Base-by-base conservation (phyloP, 2,888 invertebrate genomes). In the Stomorhina lunata region DNA sequence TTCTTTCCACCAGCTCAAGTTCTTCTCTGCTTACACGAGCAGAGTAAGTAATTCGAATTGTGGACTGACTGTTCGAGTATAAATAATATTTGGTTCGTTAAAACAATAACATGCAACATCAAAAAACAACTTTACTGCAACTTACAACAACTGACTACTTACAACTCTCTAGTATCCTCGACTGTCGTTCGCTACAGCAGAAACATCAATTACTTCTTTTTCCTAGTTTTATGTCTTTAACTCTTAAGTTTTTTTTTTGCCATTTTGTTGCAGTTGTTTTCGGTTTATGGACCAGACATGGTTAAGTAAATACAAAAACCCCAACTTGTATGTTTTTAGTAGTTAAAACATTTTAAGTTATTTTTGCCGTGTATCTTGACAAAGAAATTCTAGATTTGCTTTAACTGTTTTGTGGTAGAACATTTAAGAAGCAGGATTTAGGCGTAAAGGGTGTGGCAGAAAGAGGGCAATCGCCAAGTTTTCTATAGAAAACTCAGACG, bases 391-490 rank as follows among this genome's bases (percentile, higher is more conserved):
- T 68, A 40, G 40, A 69, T 68, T 61, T 61, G 32, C 50, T 43
- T 61, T 55, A 37, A 17, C 32, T 9, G n/a, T 69, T 59, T 69
- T 77, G n/a, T n/a, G n/a, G n/a, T n/a, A n/a, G 50, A 48, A 61
- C 22, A 77, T 68, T 59, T 32, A 76, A 69, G 68, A 43, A 61
- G 59, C 77, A 22, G 22, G 32, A 43, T 53, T 50, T 68, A n/a
- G 2, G 5, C n/a, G n/a, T n/a, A 15, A 20, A 20, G 15, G 43
- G 69, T 7, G 1, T 32, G 29, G 17, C 7, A 2, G 4, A 4
- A 69, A 20, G 40, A 55, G 29, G 10, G 37, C n/a, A n/a, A n/a
- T n/a, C n/a, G n/a, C n/a, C n/a, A n/a, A n/a, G n/a, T n/a, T n/a
- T n/a, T n/a, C n/a, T n/a, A n/a, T n/a, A n/a, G n/a, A n/a, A n/a